These are phyloP conservation scores for Chamaedrilus cognettii DNA, from an alignment of 2,888 invertebrate genomes.

Conservation along the genomic window DNA sequence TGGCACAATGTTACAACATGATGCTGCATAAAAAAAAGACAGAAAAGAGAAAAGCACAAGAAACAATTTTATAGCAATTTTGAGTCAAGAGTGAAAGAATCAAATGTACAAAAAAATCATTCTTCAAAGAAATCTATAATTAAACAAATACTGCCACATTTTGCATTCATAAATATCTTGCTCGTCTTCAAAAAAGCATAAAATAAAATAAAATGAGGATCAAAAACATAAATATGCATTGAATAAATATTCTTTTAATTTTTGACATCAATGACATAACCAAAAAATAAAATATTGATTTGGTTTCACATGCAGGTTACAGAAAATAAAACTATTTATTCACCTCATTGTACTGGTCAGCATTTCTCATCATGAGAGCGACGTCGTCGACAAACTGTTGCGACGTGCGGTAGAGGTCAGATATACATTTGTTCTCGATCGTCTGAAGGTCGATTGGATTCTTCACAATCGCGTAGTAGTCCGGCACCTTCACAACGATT, in stretches of 20 bases:
- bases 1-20: constrained; percentile 23
- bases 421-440: constrained; percentile 73
- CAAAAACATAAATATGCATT: neutral
- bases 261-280: no score
- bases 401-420: constrained; percentile 47
- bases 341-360: constrained; percentile 55
- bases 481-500: constrained; percentile 70
- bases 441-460: constrained; percentile 95
- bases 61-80: no score
- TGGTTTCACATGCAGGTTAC: neutral
- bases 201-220: neutral
- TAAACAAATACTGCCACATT: no score
- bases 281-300: no score
- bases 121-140: neutral
- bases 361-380: constrained; percentile 52
- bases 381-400: constrained; percentile 54
- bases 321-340: neutral
- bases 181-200: neutral
- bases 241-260: no score
- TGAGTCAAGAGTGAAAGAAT: no score
- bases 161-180: no score
- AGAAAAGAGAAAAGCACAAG: no score
- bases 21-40: no score
- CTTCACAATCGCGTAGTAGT: constrained; percentile 94
- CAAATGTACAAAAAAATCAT: constrained; percentile 3